A percentile compares a stretch with the other conserved stretches of the same genome.
phyloP scores from a whole-genome alignment of 92 coral and sea anemone species.

The Palythoa grandiflora region DNA sequence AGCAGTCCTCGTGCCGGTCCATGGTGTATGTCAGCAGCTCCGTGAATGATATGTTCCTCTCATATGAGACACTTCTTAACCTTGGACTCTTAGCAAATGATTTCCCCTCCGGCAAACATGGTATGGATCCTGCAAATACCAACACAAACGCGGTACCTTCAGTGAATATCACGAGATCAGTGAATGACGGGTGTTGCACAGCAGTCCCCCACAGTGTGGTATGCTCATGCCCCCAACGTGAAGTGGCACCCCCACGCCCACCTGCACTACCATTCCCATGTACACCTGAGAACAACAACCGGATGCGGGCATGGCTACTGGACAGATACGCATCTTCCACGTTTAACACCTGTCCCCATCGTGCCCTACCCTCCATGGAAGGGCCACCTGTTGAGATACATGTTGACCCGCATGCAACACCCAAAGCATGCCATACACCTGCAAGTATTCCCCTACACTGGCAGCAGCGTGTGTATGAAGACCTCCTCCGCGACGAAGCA shows the following conservation, averaged over 20 bases:
- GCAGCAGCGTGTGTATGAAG: conserved; percentile 46
- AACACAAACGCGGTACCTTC: conserved; percentile 5
- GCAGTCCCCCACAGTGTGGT: conserved; percentile 16
- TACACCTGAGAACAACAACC: conserved; percentile 9
- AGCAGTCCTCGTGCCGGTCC: conserved; percentile 67
- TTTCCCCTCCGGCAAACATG: conserved; percentile 37
- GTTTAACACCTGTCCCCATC: conserved; percentile 21
- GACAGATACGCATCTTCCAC: neutral
- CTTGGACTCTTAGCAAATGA: conserved; percentile 57
- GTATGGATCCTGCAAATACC: neutral
- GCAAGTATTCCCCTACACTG: neutral
- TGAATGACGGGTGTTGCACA: conserved; percentile 62
- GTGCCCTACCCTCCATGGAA: conserved; percentile 47
- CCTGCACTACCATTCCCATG: neutral
- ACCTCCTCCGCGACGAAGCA: conserved; percentile 13
- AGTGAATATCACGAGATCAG: conserved; percentile 46
- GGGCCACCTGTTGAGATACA: conserved; percentile 52
- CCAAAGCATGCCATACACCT: neutral
- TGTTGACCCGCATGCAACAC: neutral
- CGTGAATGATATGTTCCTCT: conserved; percentile 72
- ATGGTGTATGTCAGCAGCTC: conserved; percentile 78
- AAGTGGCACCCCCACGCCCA: neutral
- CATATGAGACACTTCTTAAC: conserved; percentile 75
- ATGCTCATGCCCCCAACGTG: conserved; percentile 71
- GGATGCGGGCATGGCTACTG: conserved; percentile 9